phyloP scores from a whole-genome alignment of 2,113 vertebrate genomes.

The Ptilorrhoa leucosticta region DNA sequence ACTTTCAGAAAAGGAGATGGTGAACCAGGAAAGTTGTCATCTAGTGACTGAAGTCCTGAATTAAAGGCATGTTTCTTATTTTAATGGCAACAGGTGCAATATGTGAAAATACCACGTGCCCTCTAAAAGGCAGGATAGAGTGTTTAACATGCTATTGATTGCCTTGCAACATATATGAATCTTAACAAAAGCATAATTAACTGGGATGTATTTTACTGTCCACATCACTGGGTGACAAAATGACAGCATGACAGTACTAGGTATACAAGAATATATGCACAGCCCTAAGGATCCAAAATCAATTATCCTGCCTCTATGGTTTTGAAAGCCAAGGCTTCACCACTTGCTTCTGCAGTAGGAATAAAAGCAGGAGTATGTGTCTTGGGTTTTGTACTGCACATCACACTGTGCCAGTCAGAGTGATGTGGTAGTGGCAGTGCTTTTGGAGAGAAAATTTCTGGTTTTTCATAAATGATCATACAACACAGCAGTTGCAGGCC shows the following conservation, averaged over 20 bases:
- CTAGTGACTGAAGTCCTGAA: neutral
- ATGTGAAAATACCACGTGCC: fast-evolving
- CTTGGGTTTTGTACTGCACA: neutral
- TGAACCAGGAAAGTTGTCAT: neutral
- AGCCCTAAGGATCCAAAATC: neutral
- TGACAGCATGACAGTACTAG: neutral
- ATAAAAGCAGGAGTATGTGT: neutral
- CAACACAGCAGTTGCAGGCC: neutral
- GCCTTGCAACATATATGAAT: neutral
- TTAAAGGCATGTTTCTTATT: neutral
- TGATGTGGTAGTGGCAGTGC: neutral
- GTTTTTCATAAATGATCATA: neutral
- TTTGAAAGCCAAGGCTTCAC: neutral
- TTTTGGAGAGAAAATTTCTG: neutral
- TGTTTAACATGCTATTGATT: neutral
- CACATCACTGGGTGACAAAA: neutral
- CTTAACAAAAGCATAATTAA: neutral
- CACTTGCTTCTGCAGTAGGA: neutral
- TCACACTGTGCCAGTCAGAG: neutral
- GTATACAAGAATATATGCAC: fast-evolving
- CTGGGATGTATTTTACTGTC: neutral
- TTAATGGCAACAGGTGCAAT: neutral
- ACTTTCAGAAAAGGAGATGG: neutral
- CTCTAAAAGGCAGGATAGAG: neutral
- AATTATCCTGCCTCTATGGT: neutral